These are phyloP conservation scores for Mugil cephalus DNA, from an alignment of 2,113 vertebrate species.

Conservation along the genomic window DNA sequence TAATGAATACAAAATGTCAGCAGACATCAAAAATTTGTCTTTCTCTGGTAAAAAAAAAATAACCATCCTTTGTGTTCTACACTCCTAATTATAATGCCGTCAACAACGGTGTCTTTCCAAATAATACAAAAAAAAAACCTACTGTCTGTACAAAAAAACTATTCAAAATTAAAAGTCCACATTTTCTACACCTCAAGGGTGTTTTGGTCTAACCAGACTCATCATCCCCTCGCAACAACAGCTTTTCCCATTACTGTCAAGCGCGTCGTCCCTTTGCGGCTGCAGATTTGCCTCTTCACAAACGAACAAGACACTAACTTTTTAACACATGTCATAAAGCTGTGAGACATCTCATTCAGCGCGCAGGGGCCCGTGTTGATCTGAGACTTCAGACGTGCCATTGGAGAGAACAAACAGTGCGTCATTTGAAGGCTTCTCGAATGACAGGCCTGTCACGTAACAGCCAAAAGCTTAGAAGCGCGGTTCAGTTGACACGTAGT, in stretches of 20 bases:
- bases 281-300: slow-evolving; percentile 73
- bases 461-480: slow-evolving; percentile 58
- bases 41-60: slow-evolving; percentile 55
- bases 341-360: slow-evolving; percentile 79
- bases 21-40: slow-evolving; percentile 48
- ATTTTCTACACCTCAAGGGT: slow-evolving; percentile 51
- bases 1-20: slow-evolving; percentile 78
- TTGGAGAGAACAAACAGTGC: slow-evolving; percentile 59
- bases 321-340: slow-evolving; percentile 80
- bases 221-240: slow-evolving; percentile 65
- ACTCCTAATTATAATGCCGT: slow-evolving; percentile 54
- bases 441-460: slow-evolving; percentile 67
- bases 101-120: slow-evolving; percentile 13
- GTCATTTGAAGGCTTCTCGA: slow-evolving; percentile 58
- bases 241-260: slow-evolving; percentile 74
- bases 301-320: slow-evolving; percentile 77
- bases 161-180: slow-evolving; percentile 47
- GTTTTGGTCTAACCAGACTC: slow-evolving; percentile 58
- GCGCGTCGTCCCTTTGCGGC: slow-evolving; percentile 61
- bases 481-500: slow-evolving; percentile 64
- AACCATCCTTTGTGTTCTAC: slow-evolving; percentile 45
- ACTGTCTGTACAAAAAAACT: background rate
- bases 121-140: slow-evolving; percentile 14
- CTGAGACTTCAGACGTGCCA: slow-evolving; percentile 68
- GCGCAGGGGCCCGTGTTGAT: slow-evolving; percentile 67